Base-by-base conservation (phyloP, 2,797 vertebrate species). In the Sebastes variabilis region DNA sequence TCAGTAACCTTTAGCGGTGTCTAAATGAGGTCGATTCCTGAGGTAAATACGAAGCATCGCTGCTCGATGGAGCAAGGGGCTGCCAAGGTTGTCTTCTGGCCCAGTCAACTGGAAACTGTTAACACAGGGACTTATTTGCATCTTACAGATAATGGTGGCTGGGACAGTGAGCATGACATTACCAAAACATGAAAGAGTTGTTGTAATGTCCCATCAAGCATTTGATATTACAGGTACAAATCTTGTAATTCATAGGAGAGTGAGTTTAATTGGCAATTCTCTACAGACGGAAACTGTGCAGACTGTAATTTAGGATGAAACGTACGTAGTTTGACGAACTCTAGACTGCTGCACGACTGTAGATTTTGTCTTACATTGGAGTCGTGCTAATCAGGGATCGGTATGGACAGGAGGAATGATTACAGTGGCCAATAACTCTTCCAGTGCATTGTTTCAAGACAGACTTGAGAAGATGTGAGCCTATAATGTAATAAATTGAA, bases 1-100 rank as follows among this genome's bases (percentile, higher is more conserved):
- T 85, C 77, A 13, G 80, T 84, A 86, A 92, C 87, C 90, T 87
- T 89, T 83, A 86, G 64, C 80, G 22, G 64, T 60, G 80, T 86
- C 82, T 85, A 77, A 90, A 89, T 46, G 79, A 85, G 80, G 88
- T 85, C 5, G 14, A 82, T 64, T 87, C 72, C 36, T 66, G 75
- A 75, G 55, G 81, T 83, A 84, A 89, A 91, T 72, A 75, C 46
- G 56, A 24, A 80, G 60, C 80, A 72, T 59, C 71, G 6, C 36
- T 62, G 61, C 78, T 84, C 79, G 77, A 32, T 72, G 75, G 72
- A 58, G 69, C 49, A 32, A 79, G 68, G 38, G 75, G 42, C 75
- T 84, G 66, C 66, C 0, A 18, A 85, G 46, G 52, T 11, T 56
- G 66, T 75, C 72, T 36, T 54, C 72, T 67, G 18, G 30, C 18